Base-by-base conservation (phyloP, 2,113 vertebrate genomes). In the Hypanus sabinus region DNA sequence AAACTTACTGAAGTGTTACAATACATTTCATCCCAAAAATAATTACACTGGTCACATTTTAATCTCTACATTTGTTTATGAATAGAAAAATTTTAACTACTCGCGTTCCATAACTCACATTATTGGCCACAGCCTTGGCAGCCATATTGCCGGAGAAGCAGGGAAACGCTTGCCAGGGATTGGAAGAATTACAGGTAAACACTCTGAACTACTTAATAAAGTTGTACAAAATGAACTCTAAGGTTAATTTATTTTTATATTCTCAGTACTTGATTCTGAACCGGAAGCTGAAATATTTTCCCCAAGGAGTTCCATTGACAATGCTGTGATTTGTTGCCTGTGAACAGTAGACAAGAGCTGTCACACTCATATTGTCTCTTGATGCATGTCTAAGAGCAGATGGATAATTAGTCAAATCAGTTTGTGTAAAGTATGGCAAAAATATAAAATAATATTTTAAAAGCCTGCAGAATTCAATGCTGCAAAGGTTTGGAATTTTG, bases 121-220 rank as follows among this genome's bases (percentile, higher is more conserved):
- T 27, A 94, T 95, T 76, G 95, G 95, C 3, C 95, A 95, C 18
- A 95, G 95, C 73, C 90, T 95, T 57, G 95, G 95, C 18, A 79
- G 92, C 70, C 95, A 95, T 68, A 68, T 55, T 93, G 94, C 94
- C 88, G 95, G 95, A 88, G 95, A 95, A 76, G 94, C 93, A 71
- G 95, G 95, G 79, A 95, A 94, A 83, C 90, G 95, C 81, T 79
- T 94, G 55, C 94, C 57, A 46, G 79, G 68, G 14, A 94, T 95
- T 10, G 62, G 60, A 55, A 95, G 95, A 94, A 95, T 95, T 81
- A 94, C 94, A 65, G 95, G 95, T 95, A 94, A 94, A 91, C 4
- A 76, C 68, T 55, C 65, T 60, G 33, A 14, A 73, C 4, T 46
- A 46, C 36, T 38, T 71, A 70, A 20, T 73, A 27, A 22, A 36